These are phyloP conservation scores for Misgurnus anguillicaudatus DNA, from an alignment of 2,113 vertebrate genomes.

Conservation along the genomic window DNA sequence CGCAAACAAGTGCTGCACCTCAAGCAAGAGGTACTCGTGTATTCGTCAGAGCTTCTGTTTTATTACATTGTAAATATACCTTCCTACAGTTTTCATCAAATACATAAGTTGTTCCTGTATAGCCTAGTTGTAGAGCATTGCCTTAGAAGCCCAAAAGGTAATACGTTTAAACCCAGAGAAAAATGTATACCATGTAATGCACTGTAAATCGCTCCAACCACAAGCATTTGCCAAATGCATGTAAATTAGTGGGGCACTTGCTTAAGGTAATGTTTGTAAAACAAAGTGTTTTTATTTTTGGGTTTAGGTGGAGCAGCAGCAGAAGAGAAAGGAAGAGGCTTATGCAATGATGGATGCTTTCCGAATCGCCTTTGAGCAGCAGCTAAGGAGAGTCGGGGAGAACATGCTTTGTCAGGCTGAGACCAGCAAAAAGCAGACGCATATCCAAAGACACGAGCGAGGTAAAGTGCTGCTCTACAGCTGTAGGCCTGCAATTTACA, in stretches of 20 bases:
- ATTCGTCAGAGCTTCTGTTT: conserved; percentile 24
- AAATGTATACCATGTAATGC: conserved; percentile 6
- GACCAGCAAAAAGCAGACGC: conserved; percentile 67
- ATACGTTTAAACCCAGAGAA: too few relatives aligned
- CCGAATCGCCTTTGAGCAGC: conserved; percentile 91
- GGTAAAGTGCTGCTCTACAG: conserved; percentile 55
- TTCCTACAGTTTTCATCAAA: neutral
- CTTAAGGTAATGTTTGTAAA: conserved; percentile 14
- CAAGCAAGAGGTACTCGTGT: conserved; percentile 80
- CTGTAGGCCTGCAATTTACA: too few relatives aligned
- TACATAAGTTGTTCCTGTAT: neutral
- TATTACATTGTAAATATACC: neutral
- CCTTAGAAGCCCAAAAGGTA: too few relatives aligned
- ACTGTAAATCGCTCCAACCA: conserved; percentile 15
- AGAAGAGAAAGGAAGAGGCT: conserved; percentile 84
- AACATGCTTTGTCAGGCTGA: conserved; percentile 79
- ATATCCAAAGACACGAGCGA: conserved; percentile 61
- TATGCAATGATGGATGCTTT: conserved; percentile 86
- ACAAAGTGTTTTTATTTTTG: conserved; percentile 48
- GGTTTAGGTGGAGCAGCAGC: conserved; percentile 77
- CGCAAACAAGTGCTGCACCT: conserved; percentile 82
- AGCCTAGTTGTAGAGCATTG: too few relatives aligned
- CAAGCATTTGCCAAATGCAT: neutral
- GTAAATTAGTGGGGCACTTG: neutral
- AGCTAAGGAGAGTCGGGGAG: conserved; percentile 83